Base-by-base conservation (phyloP, 2,113 vertebrate genomes). In the Corythoichthys intestinalis region DNA sequence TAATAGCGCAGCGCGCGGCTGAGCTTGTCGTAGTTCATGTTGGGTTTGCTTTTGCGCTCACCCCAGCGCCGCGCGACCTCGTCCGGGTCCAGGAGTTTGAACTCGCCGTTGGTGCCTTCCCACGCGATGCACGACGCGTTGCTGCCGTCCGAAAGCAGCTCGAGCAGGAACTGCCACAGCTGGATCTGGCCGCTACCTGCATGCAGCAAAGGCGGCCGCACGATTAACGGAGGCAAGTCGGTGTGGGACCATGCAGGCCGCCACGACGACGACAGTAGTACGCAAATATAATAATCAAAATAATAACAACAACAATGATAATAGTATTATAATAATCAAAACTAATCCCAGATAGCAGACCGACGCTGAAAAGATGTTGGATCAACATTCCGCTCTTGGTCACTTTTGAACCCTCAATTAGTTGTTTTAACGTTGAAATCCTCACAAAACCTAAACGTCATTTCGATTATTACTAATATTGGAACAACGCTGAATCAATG, bases 11-110 rank as follows among this genome's bases (percentile, higher is more conserved):
- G 93, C 0, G 96, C 97, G 2, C 97, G 93, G 90, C 97, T 99
- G 82, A 99, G 93, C 86, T 99, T 99, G 91, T 98, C 97, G 1
- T 99, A 99, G 90, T 99, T 99, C 97, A 99, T 99, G 91, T 98
- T 98, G 86, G 96, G 97, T 70, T 98, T 99, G 92, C 96, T 98
- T 80, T 99, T 99, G 58, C 96, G 90, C 82, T 97, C 96, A 0
- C 97, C 97, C 97, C 97, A 99, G 74, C 96, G 94, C 72, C 97
- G 84, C 0, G 97, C 97, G 87, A 99, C 97, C 89, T 99, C 96
- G 3, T 98, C 97, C 0, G 97, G 96, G 86, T 99, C 97, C 0
- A 95, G 94, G 80, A 99, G 94, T 89, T 98, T 98, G 91, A 98
- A 98, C 80, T 98, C 97, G 13, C 97, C 97, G 0, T 97, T 96